These are phyloP conservation scores for Drosophila repletoides DNA, from an alignment of 1,140 invertebrate species.

Conservation along the genomic window DNA sequence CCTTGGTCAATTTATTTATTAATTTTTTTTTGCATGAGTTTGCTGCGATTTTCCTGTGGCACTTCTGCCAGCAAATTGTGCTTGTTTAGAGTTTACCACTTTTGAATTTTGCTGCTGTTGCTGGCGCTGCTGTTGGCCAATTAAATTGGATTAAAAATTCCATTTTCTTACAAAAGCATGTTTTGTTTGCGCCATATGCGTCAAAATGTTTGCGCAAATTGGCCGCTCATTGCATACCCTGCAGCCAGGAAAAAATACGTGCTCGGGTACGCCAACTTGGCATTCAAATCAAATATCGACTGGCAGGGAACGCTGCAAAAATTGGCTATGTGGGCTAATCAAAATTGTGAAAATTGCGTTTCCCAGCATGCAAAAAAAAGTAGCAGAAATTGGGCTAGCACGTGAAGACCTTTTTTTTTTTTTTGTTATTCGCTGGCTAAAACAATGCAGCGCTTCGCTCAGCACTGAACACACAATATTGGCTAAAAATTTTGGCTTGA, in stretches of 20 bases:
- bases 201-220: slow-evolving; percentile 59
- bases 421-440: slow-evolving; percentile 41
- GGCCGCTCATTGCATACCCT: slow-evolving; percentile 46
- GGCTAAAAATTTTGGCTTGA: slow-evolving; percentile 15
- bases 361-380: slow-evolving; percentile 24
- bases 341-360: slow-evolving; percentile 67
- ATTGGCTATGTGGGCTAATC: slow-evolving; percentile 60
- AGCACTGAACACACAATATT: slow-evolving; percentile 20
- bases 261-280: slow-evolving; percentile 21
- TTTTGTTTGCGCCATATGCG: slow-evolving; percentile 52
- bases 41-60: slow-evolving; percentile 25
- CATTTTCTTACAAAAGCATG: slow-evolving; percentile 62
- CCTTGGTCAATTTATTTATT: slow-evolving; percentile 67
- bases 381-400: neutral
- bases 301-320: too few species aligned
- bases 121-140: slow-evolving; percentile 37
- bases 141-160: slow-evolving; percentile 81
- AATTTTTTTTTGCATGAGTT: slow-evolving; percentile 31
- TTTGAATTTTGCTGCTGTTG: neutral
- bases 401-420: neutral
- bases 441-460: slow-evolving; percentile 39
- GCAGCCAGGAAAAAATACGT: slow-evolving; percentile 46
- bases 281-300: slow-evolving; percentile 51
- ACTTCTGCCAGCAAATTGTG: too few species aligned
- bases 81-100: too few species aligned